Conservation (phyloP, 2,113 vertebrate species). For the Odocoileus hemionus region DNA sequence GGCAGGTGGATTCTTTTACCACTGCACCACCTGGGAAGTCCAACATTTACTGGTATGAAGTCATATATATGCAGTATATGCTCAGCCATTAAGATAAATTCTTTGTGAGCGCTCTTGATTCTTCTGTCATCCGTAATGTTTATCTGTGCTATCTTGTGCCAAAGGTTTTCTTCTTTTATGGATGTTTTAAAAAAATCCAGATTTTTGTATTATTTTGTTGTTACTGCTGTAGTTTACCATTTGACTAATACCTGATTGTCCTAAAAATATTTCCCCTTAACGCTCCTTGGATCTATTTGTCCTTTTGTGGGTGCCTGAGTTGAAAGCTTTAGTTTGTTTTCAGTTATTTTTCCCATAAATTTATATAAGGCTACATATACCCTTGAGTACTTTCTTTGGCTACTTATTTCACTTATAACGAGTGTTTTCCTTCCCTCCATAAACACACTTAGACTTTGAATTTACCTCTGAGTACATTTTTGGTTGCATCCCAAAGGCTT, state of each 20-base stretch:
- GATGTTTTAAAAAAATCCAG: neutral
- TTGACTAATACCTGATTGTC: neutral
- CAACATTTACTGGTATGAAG: neutral
- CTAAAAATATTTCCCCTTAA: neutral
- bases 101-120: neutral
- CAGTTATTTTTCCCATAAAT: neutral
- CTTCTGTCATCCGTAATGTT: neutral
- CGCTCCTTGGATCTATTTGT: neutral
- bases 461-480: neutral
- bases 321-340: neutral
- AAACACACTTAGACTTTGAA: neutral
- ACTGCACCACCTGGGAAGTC: neutral
- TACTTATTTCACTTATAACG: neutral
- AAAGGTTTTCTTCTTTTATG: neutral
- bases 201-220: neutral
- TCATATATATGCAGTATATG: fast-evolving
- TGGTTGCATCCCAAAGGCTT: neutral
- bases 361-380: neutral
- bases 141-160: neutral
- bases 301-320: neutral
- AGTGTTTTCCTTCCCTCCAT: too few relatives aligned
- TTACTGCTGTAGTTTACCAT: neutral
- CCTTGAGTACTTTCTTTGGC: neutral
- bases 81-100: neutral
- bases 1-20: neutral